phyloP scores from a whole-genome alignment of 35 echinoderm and acorn worm genomes.

The Ophiothrix spiculata region DNA sequence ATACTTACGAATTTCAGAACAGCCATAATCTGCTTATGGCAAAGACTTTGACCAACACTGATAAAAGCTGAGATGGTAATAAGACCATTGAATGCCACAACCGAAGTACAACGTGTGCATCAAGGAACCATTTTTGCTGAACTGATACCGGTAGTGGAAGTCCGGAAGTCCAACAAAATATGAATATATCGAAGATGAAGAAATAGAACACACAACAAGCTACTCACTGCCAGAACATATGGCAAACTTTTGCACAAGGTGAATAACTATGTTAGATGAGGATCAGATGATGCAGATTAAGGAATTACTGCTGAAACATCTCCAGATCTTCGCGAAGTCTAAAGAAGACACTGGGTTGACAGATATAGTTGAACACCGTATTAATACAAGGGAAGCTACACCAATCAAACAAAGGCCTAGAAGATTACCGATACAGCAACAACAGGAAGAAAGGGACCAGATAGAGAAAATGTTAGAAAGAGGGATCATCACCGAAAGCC shows the following conservation, averaged over 20 bases:
- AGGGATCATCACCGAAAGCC: constrained; percentile 35
- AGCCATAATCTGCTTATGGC: background rate
- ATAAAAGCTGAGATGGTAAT: background rate
- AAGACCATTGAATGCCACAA: background rate
- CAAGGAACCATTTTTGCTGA: background rate
- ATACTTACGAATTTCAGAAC: background rate
- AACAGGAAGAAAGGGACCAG: constrained; percentile 27
- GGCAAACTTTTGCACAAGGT: background rate
- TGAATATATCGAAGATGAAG: background rate
- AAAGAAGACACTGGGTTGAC: constrained; percentile 47
- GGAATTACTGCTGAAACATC: constrained; percentile 22
- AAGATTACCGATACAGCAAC: constrained; percentile 18
- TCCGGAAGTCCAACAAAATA: background rate
- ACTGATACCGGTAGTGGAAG: background rate
- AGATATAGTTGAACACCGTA: constrained; percentile 33
- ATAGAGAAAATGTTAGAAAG: constrained; percentile 25
- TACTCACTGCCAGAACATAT: constrained; percentile 22
- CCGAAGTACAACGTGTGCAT: background rate
- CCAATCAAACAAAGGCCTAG: constrained; percentile 28
- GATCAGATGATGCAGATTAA: background rate
- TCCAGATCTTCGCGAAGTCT: constrained; percentile 1
- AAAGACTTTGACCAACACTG: background rate
- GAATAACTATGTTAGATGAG: background rate
- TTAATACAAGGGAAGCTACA: constrained; percentile 30
- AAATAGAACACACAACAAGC: background rate